Evolutionary conservation across 37 sponge, comb jelly and placozoan species (phyloP), one percentile per base, ranked within the genome.

Genomic region (Hexactinellida sp.): DNA sequence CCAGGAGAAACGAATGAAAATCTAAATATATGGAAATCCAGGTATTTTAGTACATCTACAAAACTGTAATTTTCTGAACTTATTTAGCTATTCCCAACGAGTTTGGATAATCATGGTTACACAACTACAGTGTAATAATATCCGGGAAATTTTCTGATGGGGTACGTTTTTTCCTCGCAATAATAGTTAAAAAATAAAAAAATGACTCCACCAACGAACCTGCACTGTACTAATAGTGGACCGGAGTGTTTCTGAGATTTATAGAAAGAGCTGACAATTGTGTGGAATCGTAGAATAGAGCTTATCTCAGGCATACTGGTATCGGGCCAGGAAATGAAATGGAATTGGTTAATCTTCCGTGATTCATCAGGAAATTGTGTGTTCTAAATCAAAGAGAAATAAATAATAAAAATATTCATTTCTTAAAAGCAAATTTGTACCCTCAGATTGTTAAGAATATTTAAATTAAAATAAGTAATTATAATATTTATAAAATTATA

Each of bases 251-350:
- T n/a, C 13, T 63, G 76, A 25, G 76, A 63, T 25, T 25, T 63
- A n/a, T 63, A 63, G 30, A 63, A 63, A 25, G 76, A 63, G 21
- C 30, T 63, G 19, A 63, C 76, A 25, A 63, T 25, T 10, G 76
- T 63, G 34, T 63, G 76, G 30, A 63, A 63, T 5, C 13, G 3
- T 28, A 63, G 76, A 10, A 63, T 3, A 25, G 21, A 25, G 13
- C 76, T 63, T 5, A 63, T 63, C 76, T 63, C 76, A 21, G 76
- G 76, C 21, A 63, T 25, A 25, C 76, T n/a, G 3, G 76, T 63
- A 28, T 63, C 76, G 3, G 76, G 76, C 76, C 76, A 63, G 3
- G 76, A 63, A 63, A n/a, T 63, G 76, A 32, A 63, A 63, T 63
- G 76, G 76, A 63, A 63, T n/a, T 63, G 76, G 34, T 63, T 10